Conservation (phyloP, 2,113 vertebrate genomes). For the Hypanus sabinus region DNA sequence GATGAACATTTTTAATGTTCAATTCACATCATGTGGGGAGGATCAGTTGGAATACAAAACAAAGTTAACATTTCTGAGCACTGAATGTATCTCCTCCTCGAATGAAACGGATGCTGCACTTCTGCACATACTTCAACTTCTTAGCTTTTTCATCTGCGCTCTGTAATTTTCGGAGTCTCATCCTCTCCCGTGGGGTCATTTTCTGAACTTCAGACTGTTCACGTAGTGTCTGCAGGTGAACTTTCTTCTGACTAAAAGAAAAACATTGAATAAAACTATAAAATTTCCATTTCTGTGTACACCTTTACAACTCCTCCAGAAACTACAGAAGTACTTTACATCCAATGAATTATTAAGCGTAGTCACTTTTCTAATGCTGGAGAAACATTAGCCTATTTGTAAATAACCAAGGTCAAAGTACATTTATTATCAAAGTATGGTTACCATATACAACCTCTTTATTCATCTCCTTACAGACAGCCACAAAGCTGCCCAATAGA, state of each 20-base stretch:
- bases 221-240: constrained; percentile 67
- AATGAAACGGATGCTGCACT: not conserved
- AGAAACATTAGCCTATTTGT: no score
- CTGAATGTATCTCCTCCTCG: not conserved
- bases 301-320: no score
- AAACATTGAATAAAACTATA: constrained; percentile 27
- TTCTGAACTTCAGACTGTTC: constrained; percentile 67
- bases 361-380: no score
- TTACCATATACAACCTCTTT: no score
- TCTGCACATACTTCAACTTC: constrained; percentile 59
- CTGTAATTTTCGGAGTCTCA: constrained; percentile 67
- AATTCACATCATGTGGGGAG: not conserved
- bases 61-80: not conserved
- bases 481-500: no score
- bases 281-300: no score
- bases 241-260: constrained; percentile 60
- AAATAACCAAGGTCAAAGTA: no score
- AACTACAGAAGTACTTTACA: no score
- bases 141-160: constrained; percentile 59
- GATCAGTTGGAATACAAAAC: not conserved
- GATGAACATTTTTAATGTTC: not conserved
- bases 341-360: no score
- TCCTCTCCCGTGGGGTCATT: constrained; percentile 68
- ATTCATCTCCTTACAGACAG: no score
- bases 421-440: no score